A percentile compares a stretch with the other conserved stretches of the same genome.
phyloP scores from a whole-genome alignment of 2,888 invertebrate genomes.

The Callosobruchus maculatus region DNA sequence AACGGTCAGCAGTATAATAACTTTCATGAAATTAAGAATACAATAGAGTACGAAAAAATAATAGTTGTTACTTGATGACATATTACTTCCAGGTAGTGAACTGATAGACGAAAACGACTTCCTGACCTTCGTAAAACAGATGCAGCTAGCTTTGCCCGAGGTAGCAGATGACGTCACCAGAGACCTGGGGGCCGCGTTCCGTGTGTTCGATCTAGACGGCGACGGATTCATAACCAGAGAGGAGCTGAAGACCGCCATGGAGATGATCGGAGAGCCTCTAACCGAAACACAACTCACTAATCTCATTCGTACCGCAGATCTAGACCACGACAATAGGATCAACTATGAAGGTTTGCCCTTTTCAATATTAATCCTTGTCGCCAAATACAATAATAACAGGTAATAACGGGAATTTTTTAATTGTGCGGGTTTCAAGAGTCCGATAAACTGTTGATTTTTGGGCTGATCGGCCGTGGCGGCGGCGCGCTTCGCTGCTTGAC shows the following conservation, averaged over 20 bases:
- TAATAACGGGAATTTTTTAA: too few relatives aligned
- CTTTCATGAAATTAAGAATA: too few relatives aligned
- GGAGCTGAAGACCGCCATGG: slow-evolving; percentile 74
- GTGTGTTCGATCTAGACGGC: slow-evolving; percentile 85
- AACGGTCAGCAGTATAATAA: too few relatives aligned
- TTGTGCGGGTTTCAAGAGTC: too few relatives aligned
- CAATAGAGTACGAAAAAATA: too few relatives aligned
- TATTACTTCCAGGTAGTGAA: slow-evolving; percentile 60
- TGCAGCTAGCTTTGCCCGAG: slow-evolving; percentile 65
- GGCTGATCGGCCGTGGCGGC: too few relatives aligned
- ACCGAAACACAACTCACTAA: slow-evolving; percentile 73
- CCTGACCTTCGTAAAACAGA: slow-evolving; percentile 72
- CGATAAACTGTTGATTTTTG: too few relatives aligned
- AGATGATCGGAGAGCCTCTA: slow-evolving; percentile 76
- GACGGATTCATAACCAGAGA: slow-evolving; percentile 86
- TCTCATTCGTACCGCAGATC: slow-evolving; percentile 70
- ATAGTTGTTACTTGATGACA: too few relatives aligned
- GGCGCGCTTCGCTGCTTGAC: too few relatives aligned
- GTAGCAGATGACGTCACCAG: slow-evolving; percentile 63
- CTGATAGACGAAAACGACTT: slow-evolving; percentile 76
- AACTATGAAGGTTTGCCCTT: slow-evolving; percentile 69
- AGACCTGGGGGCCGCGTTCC: slow-evolving; percentile 83
- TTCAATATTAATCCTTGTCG: too few relatives aligned
- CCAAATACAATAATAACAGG: too few relatives aligned
- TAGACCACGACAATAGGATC: slow-evolving; percentile 76